Evolutionary conservation across 2,888 invertebrate species (phyloP), one percentile per base, ranked within the genome.

Genomic region (Rutpela maculata): DNA sequence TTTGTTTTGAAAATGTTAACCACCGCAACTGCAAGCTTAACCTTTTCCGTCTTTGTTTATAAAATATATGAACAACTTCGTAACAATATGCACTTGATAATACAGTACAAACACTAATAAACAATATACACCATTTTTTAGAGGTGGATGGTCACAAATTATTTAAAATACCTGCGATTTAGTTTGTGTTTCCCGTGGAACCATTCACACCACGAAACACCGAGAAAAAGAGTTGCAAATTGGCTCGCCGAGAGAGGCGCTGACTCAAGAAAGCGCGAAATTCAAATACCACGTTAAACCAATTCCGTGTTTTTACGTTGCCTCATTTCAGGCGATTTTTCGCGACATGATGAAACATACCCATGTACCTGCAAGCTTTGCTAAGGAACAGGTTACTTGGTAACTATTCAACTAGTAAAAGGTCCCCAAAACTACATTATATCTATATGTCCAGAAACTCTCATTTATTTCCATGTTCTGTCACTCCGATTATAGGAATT

Each of bases 151-250:
- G 74, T 78, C 76, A 66, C 69, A 66, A 75, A 77, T 81, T 80
- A 79, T 62, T 22, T 31, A 78, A 84, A 88, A 89, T 89, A 89
- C 89, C 89, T 89, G 86, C 81, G 89, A 88, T 88, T 88, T 88
- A 87, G 85, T 85, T 86, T 83, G 80, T 84, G 85, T 87, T 84
- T 87, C 83, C 84, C 74, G 83, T 80, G 78, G 81, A 85, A 84
- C 82, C 82, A 81, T 84, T 80, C 83, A 82, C 83, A 78, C 81
- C 78, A 60, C 63, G 74, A 84, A 84, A 86, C 87, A 87, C 86
- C 82, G 84, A 80, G 82, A 87, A 88, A 88, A 89, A 75, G 67
- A 73, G 35, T 62, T 15, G 11, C 57, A 18, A 12, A 56, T 10
- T 18, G 26, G 22, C 17, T 11, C 17, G 19, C 65, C 63, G 73